Percentiles rank a stretch among this genome's conserved stretches.
phyloP scores from a whole-genome alignment of 2,113 vertebrate genomes.

The Ceyx margarethae region DNA sequence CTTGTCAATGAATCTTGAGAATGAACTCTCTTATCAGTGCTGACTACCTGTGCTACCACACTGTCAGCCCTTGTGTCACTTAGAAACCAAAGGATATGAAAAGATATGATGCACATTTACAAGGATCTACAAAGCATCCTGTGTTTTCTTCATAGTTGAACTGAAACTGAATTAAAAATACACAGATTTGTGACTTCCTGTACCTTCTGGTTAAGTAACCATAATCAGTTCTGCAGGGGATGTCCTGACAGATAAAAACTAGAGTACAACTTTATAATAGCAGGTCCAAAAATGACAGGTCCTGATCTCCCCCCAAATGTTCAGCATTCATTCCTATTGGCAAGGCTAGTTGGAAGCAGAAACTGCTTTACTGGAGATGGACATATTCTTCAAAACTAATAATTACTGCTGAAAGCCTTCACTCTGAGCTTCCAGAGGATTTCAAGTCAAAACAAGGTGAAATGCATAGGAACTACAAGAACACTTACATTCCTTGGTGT shows the following conservation, averaged over 20 bases:
- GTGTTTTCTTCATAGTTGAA: background rate
- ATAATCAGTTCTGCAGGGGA: background rate
- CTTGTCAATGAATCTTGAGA: background rate
- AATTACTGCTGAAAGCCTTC: background rate
- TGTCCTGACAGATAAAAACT: background rate
- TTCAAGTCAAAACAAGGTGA: constrained; percentile 3
- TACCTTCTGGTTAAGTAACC: background rate
- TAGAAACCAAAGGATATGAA: background rate
- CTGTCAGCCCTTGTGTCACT: background rate
- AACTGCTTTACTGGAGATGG: background rate
- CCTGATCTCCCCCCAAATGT: background rate
- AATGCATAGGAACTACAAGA: background rate
- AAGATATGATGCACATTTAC: background rate
- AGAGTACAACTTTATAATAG: background rate
- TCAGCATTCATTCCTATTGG: background rate
- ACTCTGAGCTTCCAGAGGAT: background rate
- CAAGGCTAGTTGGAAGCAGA: background rate
- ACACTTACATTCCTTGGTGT: constrained; percentile 96
- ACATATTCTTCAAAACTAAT: background rate
- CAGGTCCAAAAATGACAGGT: background rate
- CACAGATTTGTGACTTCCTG: background rate
- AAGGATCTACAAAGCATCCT: background rate
- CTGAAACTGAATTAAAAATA: background rate
- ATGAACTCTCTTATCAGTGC: background rate
- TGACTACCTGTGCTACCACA: background rate